Conservation (phyloP, 23 tunicate species). For the Ascidia mentula region DNA sequence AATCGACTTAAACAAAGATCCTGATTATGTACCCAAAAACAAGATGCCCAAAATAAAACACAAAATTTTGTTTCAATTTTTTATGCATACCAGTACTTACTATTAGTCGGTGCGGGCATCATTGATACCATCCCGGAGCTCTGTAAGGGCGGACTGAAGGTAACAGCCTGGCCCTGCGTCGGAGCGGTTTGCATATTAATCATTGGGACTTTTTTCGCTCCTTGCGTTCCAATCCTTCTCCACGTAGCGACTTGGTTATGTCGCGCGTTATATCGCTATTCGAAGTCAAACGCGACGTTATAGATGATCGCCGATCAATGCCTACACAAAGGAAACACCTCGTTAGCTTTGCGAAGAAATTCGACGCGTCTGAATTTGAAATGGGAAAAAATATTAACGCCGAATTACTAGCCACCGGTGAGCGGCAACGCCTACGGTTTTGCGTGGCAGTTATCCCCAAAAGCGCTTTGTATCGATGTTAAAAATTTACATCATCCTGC, state of each 20-base stretch:
- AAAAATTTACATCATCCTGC: no score
- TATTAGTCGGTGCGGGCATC: slow-evolving; percentile 63
- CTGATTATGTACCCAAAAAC: not conserved
- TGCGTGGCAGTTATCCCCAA: no score
- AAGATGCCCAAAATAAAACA: not conserved
- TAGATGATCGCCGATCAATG: slow-evolving; percentile 2
- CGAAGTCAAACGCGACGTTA: not conserved
- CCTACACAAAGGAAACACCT: not conserved
- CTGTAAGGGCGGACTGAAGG: slow-evolving; percentile 75
- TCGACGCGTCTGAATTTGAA: not conserved
- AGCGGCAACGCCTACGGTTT: no score
- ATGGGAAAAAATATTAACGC: not conserved
- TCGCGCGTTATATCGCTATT: not conserved
- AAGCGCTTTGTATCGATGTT: no score
- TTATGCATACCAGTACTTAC: no score
- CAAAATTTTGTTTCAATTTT: not conserved
- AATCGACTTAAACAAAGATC: not conserved
- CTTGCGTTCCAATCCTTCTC: not conserved
- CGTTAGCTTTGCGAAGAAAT: not conserved
- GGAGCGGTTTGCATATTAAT: slow-evolving; percentile 80
- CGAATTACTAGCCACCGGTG: not conserved
- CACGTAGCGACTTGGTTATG: not conserved
- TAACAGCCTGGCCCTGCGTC: slow-evolving; percentile 84
- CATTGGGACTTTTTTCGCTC: slow-evolving; percentile 25
- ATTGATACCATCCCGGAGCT: slow-evolving; percentile 69